phyloP scores from a whole-genome alignment of 1,140 invertebrate species.

The Thereuonema tuberculata region DNA sequence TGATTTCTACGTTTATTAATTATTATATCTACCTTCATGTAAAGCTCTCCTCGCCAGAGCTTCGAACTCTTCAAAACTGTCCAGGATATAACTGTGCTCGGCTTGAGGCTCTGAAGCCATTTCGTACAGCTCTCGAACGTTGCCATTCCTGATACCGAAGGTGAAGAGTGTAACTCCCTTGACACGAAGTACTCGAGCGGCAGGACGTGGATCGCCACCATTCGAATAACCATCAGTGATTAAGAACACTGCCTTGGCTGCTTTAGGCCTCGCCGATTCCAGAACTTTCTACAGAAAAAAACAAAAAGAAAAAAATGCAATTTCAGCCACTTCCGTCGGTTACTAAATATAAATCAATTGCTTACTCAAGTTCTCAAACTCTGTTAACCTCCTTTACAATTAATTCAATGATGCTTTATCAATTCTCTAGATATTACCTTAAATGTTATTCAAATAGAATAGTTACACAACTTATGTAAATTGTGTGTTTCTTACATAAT shows the following conservation, averaged over 20 bases:
- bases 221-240: slow-evolving; percentile 61
- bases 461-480: too few species aligned
- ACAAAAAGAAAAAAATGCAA: too few species aligned
- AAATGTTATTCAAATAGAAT: too few species aligned
- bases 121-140: slow-evolving; percentile 46
- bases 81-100: slow-evolving; percentile 50
- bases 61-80: slow-evolving; percentile 57
- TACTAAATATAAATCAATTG: too few species aligned
- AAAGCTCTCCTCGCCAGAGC: slow-evolving; percentile 49
- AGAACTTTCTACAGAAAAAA: too few species aligned
- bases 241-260: slow-evolving; percentile 47
- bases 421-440: too few species aligned
- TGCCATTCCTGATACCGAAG: slow-evolving; percentile 52
- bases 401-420: too few species aligned
- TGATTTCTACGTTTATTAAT: too few species aligned
- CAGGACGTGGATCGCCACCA: slow-evolving; percentile 47
- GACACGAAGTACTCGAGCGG: slow-evolving; percentile 39
- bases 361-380: too few species aligned
- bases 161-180: slow-evolving; percentile 46
- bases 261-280: slow-evolving; percentile 34
- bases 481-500: too few species aligned
- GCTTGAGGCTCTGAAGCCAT: slow-evolving; percentile 48
- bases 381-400: too few species aligned
- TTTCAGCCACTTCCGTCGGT: too few species aligned
- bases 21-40: slow-evolving; percentile 51